Evolutionary conservation across 2,888 invertebrate species (phyloP).

Genomic region (Eupithecia abbreviata): DNA sequence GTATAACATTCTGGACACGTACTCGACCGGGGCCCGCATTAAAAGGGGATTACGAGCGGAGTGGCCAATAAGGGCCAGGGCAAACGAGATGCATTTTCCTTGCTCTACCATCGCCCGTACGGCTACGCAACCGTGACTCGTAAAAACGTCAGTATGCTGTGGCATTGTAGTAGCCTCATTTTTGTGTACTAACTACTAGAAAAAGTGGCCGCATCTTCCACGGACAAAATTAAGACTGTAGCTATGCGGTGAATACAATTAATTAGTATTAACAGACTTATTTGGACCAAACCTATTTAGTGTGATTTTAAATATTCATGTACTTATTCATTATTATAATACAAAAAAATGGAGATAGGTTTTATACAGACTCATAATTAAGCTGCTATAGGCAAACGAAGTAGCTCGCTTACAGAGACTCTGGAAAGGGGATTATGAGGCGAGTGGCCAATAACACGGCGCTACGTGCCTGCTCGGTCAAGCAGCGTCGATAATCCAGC

Average conservation of each 20-base stretch:
- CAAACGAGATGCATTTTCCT: background rate
- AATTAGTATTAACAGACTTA: background rate
- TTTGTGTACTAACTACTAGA: background rate
- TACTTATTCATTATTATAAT: background rate
- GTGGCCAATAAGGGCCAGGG: conserved; percentile 67
- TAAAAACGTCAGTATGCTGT: background rate
- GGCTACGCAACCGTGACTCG: background rate
- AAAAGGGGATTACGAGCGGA: conserved; percentile 81
- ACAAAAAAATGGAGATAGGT: no score
- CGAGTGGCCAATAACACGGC: conserved; percentile 77
- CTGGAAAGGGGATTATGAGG: conserved; percentile 81
- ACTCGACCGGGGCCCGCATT: conserved; percentile 69
- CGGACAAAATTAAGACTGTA: background rate
- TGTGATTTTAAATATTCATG: background rate
- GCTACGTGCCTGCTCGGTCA: conserved; percentile 57
- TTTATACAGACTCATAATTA: background rate
- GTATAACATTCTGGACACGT: conserved; percentile 70
- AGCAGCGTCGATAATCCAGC: conserved; percentile 63
- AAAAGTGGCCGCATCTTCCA: background rate
- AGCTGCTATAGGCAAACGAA: background rate
- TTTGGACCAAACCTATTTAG: background rate
- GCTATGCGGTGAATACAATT: background rate
- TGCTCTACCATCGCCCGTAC: background rate
- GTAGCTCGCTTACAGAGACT: conserved; percentile 7
- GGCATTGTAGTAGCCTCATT: background rate